A percentile compares a stretch with the other conserved stretches of the same genome.
Conservation (phyloP, 2,888 invertebrate genomes). For the Tuberolachnus salignus region DNA sequence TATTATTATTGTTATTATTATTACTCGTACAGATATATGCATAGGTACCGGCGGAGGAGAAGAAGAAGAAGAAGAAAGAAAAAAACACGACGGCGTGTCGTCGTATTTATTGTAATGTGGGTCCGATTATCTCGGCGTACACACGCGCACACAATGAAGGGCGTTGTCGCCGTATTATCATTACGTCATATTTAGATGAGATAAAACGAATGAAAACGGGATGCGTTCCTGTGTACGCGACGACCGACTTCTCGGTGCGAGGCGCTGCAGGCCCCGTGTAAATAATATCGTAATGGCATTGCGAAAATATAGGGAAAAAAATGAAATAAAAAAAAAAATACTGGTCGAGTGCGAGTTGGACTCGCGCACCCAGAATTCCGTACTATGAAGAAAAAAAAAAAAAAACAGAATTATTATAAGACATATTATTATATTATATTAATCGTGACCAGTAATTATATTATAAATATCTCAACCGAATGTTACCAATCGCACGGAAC, state of each 20-base stretch:
- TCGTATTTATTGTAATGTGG: constrained; percentile 13
- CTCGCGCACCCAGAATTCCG: too few species aligned
- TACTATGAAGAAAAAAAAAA: too few species aligned
- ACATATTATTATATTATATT: too few species aligned
- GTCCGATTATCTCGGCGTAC: constrained; percentile 18
- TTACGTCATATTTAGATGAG: constrained; percentile 26
- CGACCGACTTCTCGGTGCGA: background rate
- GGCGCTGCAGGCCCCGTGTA: background rate
- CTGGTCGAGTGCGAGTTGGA: too few species aligned
- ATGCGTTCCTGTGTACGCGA: background rate
- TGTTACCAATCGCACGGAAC: too few species aligned
- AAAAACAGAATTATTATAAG: too few species aligned
- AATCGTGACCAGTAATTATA: too few species aligned
- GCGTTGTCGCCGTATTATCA: constrained; percentile 39
- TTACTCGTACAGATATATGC: background rate
- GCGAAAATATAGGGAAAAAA: too few species aligned
- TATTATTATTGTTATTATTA: constrained; percentile 12
- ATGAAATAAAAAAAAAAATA: too few species aligned
- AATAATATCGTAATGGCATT: too few species aligned
- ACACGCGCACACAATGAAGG: constrained; percentile 30
- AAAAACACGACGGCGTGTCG: background rate
- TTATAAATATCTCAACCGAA: too few species aligned
- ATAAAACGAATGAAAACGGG: constrained; percentile 31
- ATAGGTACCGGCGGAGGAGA: background rate
- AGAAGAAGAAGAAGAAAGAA: constrained; percentile 17